Evolutionary conservation across 64 coral and sea anemone genomes (phyloP).

Genomic region (Astreopora myriophthalma): DNA sequence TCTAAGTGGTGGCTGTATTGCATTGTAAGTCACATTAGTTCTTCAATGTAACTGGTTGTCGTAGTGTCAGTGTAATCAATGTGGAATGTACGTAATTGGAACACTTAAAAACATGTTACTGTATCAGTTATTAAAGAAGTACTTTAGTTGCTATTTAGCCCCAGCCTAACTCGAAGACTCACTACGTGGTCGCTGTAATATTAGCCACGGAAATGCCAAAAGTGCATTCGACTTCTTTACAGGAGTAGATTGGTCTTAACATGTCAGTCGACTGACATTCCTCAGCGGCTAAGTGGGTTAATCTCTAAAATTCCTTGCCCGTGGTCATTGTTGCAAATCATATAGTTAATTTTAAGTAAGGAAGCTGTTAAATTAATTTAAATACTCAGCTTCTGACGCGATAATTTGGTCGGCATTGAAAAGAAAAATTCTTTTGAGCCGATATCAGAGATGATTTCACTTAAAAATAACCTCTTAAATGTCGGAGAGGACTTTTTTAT

Average conservation of each 20-base stretch:
- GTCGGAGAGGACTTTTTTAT: neutral
- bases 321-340: neutral
- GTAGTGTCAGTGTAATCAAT: no score
- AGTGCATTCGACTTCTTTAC: neutral
- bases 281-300: no score
- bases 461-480: constrained; percentile 20
- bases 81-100: no score
- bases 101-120: no score
- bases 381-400: neutral
- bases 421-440: neutral
- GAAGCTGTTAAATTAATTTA: neutral
- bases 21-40: no score
- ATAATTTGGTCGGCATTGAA: neutral
- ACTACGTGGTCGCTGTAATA: neutral
- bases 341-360: neutral
- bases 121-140: no score
- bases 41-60: no score
- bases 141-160: no score
- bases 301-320: no score
- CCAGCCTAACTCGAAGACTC: no score
- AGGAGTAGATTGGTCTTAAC: neutral
- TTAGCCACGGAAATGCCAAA: neutral
- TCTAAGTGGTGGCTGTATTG: no score
- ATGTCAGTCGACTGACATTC: neutral
- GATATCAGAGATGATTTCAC: neutral